These are phyloP conservation scores for Cyclopterus lumpus DNA, from an alignment of 2,797 vertebrate genomes.

Conservation along the genomic window DNA sequence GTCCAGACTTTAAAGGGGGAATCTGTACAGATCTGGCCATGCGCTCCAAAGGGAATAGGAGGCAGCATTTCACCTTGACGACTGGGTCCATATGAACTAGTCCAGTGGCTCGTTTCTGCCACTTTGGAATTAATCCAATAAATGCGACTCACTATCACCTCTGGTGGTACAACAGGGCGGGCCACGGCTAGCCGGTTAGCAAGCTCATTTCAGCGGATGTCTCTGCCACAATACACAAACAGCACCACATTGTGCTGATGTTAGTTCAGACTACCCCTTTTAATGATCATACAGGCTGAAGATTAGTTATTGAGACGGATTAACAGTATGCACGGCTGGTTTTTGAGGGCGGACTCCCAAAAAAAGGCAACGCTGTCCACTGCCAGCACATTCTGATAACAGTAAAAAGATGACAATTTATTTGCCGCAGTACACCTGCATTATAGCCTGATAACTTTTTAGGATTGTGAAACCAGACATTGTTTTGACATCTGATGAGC, in stretches of 20 bases:
- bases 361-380: background rate
- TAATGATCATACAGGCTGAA: background rate
- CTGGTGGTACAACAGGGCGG: too few relatives aligned
- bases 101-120: too few relatives aligned
- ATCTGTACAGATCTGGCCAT: too few relatives aligned
- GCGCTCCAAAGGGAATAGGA: too few relatives aligned
- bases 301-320: background rate
- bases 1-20: too few relatives aligned
- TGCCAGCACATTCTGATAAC: background rate
- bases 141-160: background rate
- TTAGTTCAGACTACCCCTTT: background rate
- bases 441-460: background rate
- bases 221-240: too few relatives aligned
- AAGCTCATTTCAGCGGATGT: too few relatives aligned
- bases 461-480: background rate
- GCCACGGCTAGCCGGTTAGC: too few relatives aligned
- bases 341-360: background rate
- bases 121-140: background rate
- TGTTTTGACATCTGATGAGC: background rate
- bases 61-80: too few relatives aligned
- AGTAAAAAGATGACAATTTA: background rate
- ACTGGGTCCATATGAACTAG: too few relatives aligned
- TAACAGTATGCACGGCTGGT: background rate
- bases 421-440: background rate
- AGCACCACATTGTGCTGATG: too few relatives aligned